Evolutionary conservation across 2,113 vertebrate genomes (phyloP).

Genomic region (Myanophis thanlyinensis): DNA sequence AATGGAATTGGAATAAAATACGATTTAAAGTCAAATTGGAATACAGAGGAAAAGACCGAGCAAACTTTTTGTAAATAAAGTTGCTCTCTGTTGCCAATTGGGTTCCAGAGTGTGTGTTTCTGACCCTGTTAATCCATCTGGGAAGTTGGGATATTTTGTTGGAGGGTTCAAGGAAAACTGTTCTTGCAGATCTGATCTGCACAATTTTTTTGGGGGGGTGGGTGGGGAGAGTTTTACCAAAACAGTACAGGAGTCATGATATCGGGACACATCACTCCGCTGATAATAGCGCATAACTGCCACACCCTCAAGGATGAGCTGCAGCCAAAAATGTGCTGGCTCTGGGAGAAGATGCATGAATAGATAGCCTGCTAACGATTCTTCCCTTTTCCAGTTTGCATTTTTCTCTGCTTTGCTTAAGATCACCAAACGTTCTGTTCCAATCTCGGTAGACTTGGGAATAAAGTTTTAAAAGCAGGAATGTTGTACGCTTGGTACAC

Average conservation of each 20-base stretch:
- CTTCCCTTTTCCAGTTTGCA: not conserved
- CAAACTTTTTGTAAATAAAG: not conserved
- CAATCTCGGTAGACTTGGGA: not conserved
- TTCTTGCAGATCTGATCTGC: not conserved
- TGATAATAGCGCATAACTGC: not conserved
- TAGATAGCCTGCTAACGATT: not conserved
- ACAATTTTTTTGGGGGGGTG: too few species aligned
- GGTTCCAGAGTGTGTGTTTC: not conserved
- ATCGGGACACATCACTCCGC: not conserved
- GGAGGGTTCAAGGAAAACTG: not conserved
- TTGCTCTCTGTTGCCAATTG: not conserved
- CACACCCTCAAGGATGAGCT: accelerated
- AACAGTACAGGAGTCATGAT: not conserved
- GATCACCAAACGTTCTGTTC: not conserved
- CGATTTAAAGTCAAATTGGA: too few species aligned
- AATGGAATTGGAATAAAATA: too few species aligned
- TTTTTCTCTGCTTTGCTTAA: not conserved
- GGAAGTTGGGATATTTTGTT: not conserved
- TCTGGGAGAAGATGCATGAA: not conserved
- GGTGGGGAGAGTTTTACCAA: not conserved
- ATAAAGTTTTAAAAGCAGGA: accelerated
- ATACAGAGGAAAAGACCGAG: too few species aligned
- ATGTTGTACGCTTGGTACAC: not conserved
- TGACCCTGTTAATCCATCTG: not conserved
- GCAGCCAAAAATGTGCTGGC: not conserved